Base-by-base conservation (phyloP, 1,140 invertebrate genomes). In the Aphaenogaster ashmeadi region DNA sequence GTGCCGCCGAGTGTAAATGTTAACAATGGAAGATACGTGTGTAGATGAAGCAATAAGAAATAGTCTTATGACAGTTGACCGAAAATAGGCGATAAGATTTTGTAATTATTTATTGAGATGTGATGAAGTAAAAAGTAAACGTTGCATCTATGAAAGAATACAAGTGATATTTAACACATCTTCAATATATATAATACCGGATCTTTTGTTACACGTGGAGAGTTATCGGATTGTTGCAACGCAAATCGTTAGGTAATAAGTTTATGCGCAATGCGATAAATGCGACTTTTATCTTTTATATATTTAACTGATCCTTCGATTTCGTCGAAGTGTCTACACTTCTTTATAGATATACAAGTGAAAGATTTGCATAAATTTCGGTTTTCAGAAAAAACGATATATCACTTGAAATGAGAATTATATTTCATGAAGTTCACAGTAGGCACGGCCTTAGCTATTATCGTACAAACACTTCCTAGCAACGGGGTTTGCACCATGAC, bases 391-490 rank as follows among this genome's bases (percentile, higher is more conserved):
- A 47, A 41, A 21, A 13, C 2, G 6, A 44, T n/a, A 33, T 18
- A 15, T 58, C 27, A 11, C 9, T 33, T 13, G 13, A 21, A 47
- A 33, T 69, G 13, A 81, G 18, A 21, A 33, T 71, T 71, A 33
- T 36, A 44, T 33, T 69, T 69, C 27, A 21, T 52, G 44, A 41
- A 41, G 38, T 1, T 33, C 41, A 15, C 18, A 33, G 13, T 71
- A 67, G 87, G 79, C 81, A 88, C 71, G 90, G 78, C 77, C 75
- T 13, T 87, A 27, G 62, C 38, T 52, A 72, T 27, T 60, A 69
- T 69, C 41, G 41, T 47, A 67, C 84, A 94, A 93, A 93, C 92
- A 93, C 71, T 75, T 81, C 94, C 89, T 94, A 94, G 94, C 94
- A 94, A 94, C 94, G 88, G 87, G 67, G 87, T 69, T 93, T 91